Conservation (phyloP, 1,140 invertebrate genomes). For the Drosophila subobscura region DNA sequence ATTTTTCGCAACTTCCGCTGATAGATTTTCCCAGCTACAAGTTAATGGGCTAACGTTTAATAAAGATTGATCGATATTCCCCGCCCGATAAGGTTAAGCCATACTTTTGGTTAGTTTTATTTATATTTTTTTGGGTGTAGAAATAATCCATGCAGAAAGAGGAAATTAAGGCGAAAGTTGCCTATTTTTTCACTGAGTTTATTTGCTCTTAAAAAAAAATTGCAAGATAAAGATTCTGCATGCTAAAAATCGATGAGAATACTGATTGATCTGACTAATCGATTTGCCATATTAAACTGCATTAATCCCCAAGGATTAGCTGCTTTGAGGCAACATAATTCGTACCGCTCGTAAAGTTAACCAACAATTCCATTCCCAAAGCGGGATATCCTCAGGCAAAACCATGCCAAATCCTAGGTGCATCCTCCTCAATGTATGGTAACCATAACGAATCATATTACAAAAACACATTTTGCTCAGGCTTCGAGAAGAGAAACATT, state of each 20-base stretch:
- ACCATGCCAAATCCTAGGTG: conserved; percentile 26
- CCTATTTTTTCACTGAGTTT: too few species aligned
- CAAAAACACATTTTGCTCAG: conserved; percentile 18
- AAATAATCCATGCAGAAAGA: not conserved
- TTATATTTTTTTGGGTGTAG: not conserved
- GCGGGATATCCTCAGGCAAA: conserved; percentile 17
- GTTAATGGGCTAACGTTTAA: conserved; percentile 74
- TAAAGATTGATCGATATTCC: conserved; percentile 69
- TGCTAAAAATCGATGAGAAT: too few species aligned
- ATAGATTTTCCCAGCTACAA: conserved; percentile 64
- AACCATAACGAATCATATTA: conserved; percentile 49
- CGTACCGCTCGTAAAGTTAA: conserved; percentile 30
- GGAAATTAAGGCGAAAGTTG: too few species aligned
- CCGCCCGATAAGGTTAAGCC: conserved; percentile 32
- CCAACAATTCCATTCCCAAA: conserved; percentile 30
- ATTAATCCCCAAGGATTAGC: too few species aligned
- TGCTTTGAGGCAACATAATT: not conserved
- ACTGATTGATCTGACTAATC: too few species aligned
- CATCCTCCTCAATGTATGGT: conserved; percentile 19
- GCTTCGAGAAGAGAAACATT: conserved; percentile 1
- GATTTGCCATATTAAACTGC: too few species aligned
- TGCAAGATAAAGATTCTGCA: too few species aligned
- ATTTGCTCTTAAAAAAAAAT: too few species aligned
- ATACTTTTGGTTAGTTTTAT: conserved; percentile 20
- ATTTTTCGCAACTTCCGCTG: conserved; percentile 50